phyloP scores from a whole-genome alignment of 2,797 vertebrate genomes.

The Falco novaeseelandiae region DNA sequence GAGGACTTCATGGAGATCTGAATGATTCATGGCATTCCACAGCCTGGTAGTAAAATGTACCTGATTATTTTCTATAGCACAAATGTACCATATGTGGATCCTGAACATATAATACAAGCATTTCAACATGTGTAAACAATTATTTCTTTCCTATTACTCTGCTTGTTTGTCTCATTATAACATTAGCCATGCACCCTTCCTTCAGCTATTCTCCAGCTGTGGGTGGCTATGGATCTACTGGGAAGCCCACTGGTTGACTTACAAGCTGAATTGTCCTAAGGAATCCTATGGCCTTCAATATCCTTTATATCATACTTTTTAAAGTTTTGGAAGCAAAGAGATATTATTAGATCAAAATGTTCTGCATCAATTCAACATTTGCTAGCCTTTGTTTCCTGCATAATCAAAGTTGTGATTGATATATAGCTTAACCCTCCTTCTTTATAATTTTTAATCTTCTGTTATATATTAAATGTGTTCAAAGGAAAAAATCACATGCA shows the following conservation, averaged over 20 bases:
- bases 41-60: background rate
- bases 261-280: background rate
- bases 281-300: background rate
- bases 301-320: background rate
- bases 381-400: constrained; percentile 14
- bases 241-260: background rate
- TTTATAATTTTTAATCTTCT: constrained; percentile 45
- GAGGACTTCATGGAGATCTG: background rate
- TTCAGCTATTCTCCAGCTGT: background rate
- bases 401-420: constrained; percentile 55
- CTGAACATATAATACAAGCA: background rate
- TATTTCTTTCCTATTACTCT: background rate
- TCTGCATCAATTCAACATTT: constrained; percentile 27
- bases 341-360: constrained; percentile 32
- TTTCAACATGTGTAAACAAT: background rate
- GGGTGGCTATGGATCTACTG: background rate
- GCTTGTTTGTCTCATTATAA: background rate
- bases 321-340: background rate
- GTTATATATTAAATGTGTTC: constrained; percentile 43
- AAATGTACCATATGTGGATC: background rate
- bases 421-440: constrained; percentile 18
- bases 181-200: background rate
- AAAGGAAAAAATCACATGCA: constrained; percentile 19
- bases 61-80: background rate
- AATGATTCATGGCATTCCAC: background rate